Percentiles rank a stretch among this genome's conserved stretches.
phyloP scores from a whole-genome alignment of 2,888 invertebrate species.

The Urechis unicinctus region DNA sequence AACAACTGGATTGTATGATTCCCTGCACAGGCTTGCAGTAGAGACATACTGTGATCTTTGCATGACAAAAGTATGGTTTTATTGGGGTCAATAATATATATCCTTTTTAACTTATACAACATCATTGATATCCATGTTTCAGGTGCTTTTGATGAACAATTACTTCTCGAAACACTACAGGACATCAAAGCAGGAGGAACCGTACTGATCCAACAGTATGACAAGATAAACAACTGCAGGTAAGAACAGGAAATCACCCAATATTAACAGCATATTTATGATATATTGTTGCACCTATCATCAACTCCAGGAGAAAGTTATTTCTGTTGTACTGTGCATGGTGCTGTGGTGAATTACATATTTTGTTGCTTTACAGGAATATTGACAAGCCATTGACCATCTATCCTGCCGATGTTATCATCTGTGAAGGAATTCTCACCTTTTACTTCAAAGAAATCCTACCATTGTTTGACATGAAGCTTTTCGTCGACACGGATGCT shows the following conservation, averaged over 20 bases:
- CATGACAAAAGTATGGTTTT: no score
- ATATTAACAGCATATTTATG: neutral
- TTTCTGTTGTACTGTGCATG: no score
- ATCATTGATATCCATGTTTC: no score
- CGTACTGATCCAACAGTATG: constrained; percentile 87
- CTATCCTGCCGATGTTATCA: constrained; percentile 92
- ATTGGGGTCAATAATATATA: no score
- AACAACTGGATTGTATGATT: no score
- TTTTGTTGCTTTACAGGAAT: constrained; percentile 15
- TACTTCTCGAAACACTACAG: constrained; percentile 72
- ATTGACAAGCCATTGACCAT: constrained; percentile 60
- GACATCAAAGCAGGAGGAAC: constrained; percentile 79
- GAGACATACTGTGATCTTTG: no score
- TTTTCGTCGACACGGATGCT: constrained; percentile 98
- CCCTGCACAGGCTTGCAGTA: no score
- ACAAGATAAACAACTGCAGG: constrained; percentile 48
- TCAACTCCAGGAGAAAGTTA: no score
- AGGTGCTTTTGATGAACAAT: constrained; percentile 88
- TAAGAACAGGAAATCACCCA: constrained; percentile 1
- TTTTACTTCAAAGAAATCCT: constrained; percentile 95
- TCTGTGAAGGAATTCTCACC: constrained; percentile 95
- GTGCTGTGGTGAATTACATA: no score
- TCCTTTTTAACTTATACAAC: no score
- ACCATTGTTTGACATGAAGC: constrained; percentile 95
- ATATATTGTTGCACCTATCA: no score